Percentiles rank a stretch among this genome's conserved stretches.
Conservation (phyloP, 2,113 vertebrate genomes). For the Daubentonia madagascariensis region DNA sequence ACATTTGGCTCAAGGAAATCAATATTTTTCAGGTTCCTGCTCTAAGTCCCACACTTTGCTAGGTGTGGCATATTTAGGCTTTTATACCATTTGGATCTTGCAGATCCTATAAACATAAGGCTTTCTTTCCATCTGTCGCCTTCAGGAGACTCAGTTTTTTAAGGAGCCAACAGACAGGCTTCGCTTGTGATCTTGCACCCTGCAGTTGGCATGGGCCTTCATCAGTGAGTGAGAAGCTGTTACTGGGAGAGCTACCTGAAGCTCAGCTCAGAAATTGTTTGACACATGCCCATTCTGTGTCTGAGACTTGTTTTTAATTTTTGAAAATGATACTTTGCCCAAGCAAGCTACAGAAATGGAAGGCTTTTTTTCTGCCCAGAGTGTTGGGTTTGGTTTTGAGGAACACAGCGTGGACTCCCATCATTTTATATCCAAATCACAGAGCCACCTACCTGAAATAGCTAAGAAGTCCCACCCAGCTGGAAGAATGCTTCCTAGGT, state of each 20-base stretch:
- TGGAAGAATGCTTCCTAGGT: neutral
- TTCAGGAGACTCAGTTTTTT: neutral
- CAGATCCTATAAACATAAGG: neutral
- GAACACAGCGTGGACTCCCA: neutral
- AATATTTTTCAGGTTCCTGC: neutral
- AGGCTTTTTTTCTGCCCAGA: neutral
- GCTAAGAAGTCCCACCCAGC: neutral
- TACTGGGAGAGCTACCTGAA: neutral
- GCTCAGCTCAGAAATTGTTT: neutral
- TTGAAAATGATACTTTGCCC: neutral
- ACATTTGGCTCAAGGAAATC: neutral
- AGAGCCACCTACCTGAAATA: neutral
- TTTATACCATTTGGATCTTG: neutral
- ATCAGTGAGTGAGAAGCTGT: neutral
- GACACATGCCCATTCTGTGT: neutral
- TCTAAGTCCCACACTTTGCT: neutral
- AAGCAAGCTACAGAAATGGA: neutral
- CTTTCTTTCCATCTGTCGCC: neutral
- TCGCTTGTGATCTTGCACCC: neutral
- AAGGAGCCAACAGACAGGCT: neutral
- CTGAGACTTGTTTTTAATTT: neutral
- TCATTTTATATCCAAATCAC: neutral
- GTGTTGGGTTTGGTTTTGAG: neutral
- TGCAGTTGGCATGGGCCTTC: neutral
- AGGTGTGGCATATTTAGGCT: neutral